A percentile compares a stretch with the other conserved stretches of the same genome.
phyloP scores from a whole-genome alignment of 2,797 vertebrate genomes.

The Lepilemur ruficaudatus region DNA sequence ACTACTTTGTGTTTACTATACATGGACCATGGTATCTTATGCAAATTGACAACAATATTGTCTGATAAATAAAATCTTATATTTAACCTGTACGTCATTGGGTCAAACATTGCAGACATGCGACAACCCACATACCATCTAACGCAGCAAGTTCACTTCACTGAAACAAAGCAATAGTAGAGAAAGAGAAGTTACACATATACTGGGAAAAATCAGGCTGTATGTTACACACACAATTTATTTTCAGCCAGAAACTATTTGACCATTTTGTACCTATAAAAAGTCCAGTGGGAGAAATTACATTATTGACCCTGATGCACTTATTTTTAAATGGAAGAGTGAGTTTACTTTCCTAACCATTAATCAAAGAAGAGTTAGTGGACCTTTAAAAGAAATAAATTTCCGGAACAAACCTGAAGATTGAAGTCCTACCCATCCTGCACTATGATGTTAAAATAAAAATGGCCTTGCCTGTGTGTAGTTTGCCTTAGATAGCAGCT shows the following conservation, averaged over 20 bases:
- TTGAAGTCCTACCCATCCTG: not conserved
- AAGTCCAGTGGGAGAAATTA: constrained; percentile 42
- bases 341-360: constrained; percentile 51
- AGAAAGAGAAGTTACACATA: not conserved
- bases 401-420: constrained; percentile 12
- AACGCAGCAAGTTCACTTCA: not conserved
- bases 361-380: constrained; percentile 15
- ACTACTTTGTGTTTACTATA: not conserved
- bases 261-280: constrained; percentile 12
- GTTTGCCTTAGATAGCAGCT: not conserved
- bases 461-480: not conserved
- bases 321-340: constrained; percentile 56
- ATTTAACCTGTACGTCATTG: not conserved
- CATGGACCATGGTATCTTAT: accelerated
- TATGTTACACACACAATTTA: constrained; percentile 4
- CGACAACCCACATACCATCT: not conserved
- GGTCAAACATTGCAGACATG: not conserved
- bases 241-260: constrained; percentile 12
- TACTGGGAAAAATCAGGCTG: not conserved
- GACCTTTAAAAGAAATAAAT: constrained; percentile 46
- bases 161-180: not conserved
- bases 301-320: constrained; percentile 49
- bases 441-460: constrained; percentile 38
- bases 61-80: not conserved
- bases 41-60: not conserved